These are phyloP conservation scores for Channallabes apus DNA, from an alignment of 2,797 vertebrate genomes.

Conservation along the genomic window DNA sequence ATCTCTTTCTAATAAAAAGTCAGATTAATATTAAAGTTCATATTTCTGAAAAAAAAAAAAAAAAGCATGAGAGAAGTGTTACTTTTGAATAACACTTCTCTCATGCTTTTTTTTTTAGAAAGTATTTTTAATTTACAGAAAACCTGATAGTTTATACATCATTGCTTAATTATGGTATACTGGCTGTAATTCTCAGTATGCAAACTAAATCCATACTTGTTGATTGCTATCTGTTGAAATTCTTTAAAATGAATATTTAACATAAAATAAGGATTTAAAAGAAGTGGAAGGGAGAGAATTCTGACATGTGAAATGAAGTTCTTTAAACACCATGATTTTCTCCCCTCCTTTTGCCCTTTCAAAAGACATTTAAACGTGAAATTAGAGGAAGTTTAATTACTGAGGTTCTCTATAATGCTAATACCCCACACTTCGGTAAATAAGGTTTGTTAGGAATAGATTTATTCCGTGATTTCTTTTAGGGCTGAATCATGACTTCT, in stretches of 20 bases:
- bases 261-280: neutral
- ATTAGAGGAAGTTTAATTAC: slow-evolving; percentile 27
- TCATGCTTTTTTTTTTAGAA: too few relatives aligned
- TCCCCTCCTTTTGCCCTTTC: slow-evolving; percentile 24
- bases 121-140: neutral
- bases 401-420: slow-evolving; percentile 25
- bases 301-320: neutral
- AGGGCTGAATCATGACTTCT: neutral
- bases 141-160: neutral
- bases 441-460: slow-evolving; percentile 1
- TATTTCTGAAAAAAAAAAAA: neutral
- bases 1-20: neutral
- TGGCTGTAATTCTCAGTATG: neutral
- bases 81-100: too few relatives aligned
- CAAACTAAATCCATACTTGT: neutral
- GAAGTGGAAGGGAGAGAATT: neutral
- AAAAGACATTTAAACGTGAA: slow-evolving; percentile 25
- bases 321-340: neutral
- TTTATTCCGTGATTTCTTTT: neutral
- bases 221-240: neutral
- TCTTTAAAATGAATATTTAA: neutral
- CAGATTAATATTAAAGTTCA: neutral
- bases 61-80: neutral
- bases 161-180: neutral
- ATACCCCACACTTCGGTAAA: slow-evolving; percentile 31